Evolutionary conservation across 1,140 invertebrate genomes (phyloP), one percentile per base, ranked within the genome.

Genomic region (Hycleus cichorii): DNA sequence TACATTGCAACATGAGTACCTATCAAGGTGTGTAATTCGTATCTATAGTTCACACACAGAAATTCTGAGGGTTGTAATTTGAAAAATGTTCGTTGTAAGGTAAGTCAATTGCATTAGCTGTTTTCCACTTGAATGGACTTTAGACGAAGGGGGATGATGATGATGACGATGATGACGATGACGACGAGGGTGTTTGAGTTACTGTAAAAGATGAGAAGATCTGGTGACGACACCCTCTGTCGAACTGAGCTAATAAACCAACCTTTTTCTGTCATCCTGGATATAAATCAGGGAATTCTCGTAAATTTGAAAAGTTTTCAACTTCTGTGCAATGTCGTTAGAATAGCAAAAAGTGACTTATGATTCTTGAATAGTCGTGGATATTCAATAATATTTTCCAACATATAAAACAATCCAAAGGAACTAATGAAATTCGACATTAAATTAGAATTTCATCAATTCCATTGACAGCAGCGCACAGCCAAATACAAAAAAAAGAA

Each of bases 401-500:
- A 53, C 51, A 53, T 53, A 45, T 39, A 53, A 53, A 46, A 53
- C 32, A 32, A 32, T 32, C 32, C 7, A 32, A 32, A 53, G 39
- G 49, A 47, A 53, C 57, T 59, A 59, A 59, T 59, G 57, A 59
- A 59, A 59, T 59, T 50, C 46, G 57, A 59, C 50, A 50, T 53
- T 59, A 59, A 59, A 59, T 59, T 59, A 50, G 57, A 59, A 59
- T 59, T 59, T 53, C 57, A 59, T 59, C 50, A 50, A 59, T 59
- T 59, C 47, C 9, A 50, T 46, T 59, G 57, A 53, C 57, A 47
- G 48, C 50, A 44, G 49, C 38, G 57, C 47, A 59, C 48, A 27
- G 18, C 18, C 18, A 18, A 18, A 32, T 32, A 7, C 32, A 32
- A 7, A 32, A 32, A 32, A 18, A 18, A 18, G 18, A 18, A 18